Conservation (phyloP, 2,797 vertebrate species). For the Alectoris magna region DNA sequence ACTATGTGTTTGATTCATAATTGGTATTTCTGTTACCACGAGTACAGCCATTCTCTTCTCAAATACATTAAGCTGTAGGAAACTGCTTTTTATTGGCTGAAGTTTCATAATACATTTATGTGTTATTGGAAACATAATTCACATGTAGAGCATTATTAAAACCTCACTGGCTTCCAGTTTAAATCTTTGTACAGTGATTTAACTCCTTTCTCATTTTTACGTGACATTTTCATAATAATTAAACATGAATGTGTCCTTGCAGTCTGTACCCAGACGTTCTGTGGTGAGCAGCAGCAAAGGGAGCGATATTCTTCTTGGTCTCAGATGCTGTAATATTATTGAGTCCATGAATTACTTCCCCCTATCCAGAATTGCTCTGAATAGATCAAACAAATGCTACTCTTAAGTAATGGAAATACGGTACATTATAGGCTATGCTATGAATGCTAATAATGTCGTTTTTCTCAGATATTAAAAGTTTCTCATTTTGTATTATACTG, state of each 20-base stretch:
- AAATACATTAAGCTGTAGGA: constrained; percentile 9
- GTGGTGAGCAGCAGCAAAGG: neutral
- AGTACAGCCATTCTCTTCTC: constrained; percentile 10
- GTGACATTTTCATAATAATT: constrained; percentile 37
- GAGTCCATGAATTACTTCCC: constrained; percentile 16
- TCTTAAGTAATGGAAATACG: constrained; percentile 11
- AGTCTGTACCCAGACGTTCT: neutral
- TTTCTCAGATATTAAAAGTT: constrained; percentile 17
- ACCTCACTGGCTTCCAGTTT: constrained; percentile 3
- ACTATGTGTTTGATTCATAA: neutral
- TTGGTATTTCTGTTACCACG: constrained; percentile 15
- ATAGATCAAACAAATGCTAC: constrained; percentile 31
- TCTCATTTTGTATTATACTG: constrained; percentile 34
- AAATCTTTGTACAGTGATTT: constrained; percentile 46
- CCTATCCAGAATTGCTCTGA: neutral
- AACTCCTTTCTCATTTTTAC: neutral
- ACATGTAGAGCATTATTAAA: constrained; percentile 36
- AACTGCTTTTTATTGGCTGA: neutral
- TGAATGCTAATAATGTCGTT: constrained; percentile 38
- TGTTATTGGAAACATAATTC: constrained; percentile 48
- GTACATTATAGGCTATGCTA: neutral
- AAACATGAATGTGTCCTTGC: neutral
- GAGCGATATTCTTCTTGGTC: neutral
- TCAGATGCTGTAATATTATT: neutral
- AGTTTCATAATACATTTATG: constrained; percentile 27